Evolutionary conservation across 2,797 vertebrate species (phyloP), one percentile per base, ranked within the genome.

Genomic region (Hyperoplus immaculatus): DNA sequence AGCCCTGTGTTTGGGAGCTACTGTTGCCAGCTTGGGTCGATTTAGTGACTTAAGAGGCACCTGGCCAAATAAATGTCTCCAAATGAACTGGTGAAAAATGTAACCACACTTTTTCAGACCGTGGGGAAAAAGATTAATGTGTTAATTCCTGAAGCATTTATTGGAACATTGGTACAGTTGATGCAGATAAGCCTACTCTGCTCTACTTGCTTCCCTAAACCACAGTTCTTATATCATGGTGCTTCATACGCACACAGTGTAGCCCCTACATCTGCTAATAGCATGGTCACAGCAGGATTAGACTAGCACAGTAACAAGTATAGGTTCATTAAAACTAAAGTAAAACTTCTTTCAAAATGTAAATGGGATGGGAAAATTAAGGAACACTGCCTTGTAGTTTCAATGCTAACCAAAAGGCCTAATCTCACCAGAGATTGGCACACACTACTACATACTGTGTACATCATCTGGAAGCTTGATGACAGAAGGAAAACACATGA

Each of bases 81-180:
- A n/a, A 46, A 68, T 46, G 12, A 46, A 36, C 42, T 8, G n/a
- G 51, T 10, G 5, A 46, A 6, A 56, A 56, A 56, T 36, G 13
- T 5, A 14, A 69, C 15, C 21, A 21, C 50, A 66, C 64, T 21
- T 70, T 59, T 21, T 59, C n/a, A 59, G 18, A 51, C n/a, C 47
- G 16, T 3, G 13, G 47, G 68, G 57, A 43, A 9, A 14, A 29
- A 71, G 18, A 53, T 42, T 29, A 51, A 71, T 61, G 4, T 43
- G 9, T n/a, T 60, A n/a, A 71, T 72, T 51, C 9, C 6, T 14
- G n/a, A 9, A 12, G 39, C 14, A 61, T 71, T 51, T 53, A 36
- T 12, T 53, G 43, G 9, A 4, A 43, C 16, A 36, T 43, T 16
- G 36, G 45, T 60, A 42, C 0, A 0, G 13, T 7, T 42, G 64